Evolutionary conservation across 1,140 invertebrate species (phyloP).

Genomic region (Bombus waltoni): DNA sequence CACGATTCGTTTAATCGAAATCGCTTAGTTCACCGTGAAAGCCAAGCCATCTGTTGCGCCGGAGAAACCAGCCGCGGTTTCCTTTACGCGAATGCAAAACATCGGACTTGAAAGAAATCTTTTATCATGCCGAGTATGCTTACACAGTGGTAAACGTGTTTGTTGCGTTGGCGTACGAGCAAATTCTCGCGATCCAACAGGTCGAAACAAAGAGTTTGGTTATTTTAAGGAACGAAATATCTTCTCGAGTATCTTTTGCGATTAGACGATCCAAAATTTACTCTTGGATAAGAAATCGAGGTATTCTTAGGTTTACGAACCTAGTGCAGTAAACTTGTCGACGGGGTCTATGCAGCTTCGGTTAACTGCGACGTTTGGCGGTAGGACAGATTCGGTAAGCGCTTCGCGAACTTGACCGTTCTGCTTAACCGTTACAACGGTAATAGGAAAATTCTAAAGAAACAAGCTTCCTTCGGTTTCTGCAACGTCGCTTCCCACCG

Average conservation of each 20-base stretch:
- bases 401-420: background rate
- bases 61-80: conserved; percentile 3
- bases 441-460: background rate
- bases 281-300: background rate
- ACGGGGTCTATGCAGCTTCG: background rate
- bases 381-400: background rate
- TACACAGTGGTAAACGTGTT: background rate
- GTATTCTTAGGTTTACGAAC: too few relatives aligned
- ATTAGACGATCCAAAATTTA: background rate
- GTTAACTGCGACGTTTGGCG: background rate
- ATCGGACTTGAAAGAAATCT: background rate
- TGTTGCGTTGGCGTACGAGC: background rate
- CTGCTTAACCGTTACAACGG: background rate
- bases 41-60: conserved; percentile 63
- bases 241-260: background rate
- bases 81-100: background rate
- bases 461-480: background rate
- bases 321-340: background rate
- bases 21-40: conserved; percentile 58
- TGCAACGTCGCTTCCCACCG: too few relatives aligned
- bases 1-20: conserved; percentile 63
- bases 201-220: background rate
- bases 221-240: background rate
- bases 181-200: background rate
- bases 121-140: background rate